Evolutionary conservation across 2,888 invertebrate genomes (phyloP), one percentile per base, ranked within the genome.

Genomic region (Stomorhina lunata): DNA sequence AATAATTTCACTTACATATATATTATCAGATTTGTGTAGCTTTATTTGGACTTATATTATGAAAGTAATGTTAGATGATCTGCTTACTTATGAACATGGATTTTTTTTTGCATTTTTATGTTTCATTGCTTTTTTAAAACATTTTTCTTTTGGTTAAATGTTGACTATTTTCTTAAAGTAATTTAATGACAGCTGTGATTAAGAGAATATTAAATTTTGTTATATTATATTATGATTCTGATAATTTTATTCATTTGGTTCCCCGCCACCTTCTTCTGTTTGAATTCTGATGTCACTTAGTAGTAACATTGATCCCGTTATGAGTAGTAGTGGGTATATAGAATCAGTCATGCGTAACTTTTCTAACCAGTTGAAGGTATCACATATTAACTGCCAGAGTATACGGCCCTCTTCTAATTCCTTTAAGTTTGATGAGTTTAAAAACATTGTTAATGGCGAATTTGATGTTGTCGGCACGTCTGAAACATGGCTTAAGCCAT

Each of bases 401-500:
- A 27, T 50, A 17, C 4, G 27, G n/a, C 50, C 27, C 12, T 50
- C 50, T n/a, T 3, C 9, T 50, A 50, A n/a, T 27, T 50, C n/a
- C 2, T 15, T 27, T 4, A 50, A 50, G n/a, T 50, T 50, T 50
- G 27, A 50, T 12, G 50, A 50, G 4, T 12, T 50, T 1, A 50
- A 25, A n/a, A 12, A 50, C 27, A 27, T 25, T 27, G 10, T 50
- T 27, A n/a, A 5, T 27, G 25, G 25, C 2, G 20, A 27, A 27
- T 43, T 72, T 10, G 72, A 61, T 27, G n/a, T 61, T 9, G 25
- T 61, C 25, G 69, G 17, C 4, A 25, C 61, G 15, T 61, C 61
- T n/a, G 61, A 48, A 72, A 72, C 53, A 10, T 68, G 68, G 53
- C 27, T 68, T 10, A 68, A 34, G 12, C 25, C 50, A 2, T 12